These are phyloP conservation scores for Phlogophora meticulosa DNA, from an alignment of 2,888 invertebrate genomes.

Conservation along the genomic window DNA sequence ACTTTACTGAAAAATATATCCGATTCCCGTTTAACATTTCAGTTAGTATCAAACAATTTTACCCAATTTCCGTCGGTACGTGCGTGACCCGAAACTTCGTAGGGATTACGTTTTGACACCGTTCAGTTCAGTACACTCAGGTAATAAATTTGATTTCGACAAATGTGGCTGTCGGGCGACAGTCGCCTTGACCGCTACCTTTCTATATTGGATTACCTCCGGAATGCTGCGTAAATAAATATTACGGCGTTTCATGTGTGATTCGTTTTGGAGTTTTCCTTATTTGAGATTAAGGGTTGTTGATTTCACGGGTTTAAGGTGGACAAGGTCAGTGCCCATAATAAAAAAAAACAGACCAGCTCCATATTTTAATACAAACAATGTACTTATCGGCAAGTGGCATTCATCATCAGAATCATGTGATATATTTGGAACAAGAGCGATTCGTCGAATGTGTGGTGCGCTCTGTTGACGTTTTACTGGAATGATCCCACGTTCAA, in stretches of 20 bases:
- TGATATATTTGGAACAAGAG: no score
- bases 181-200: constrained; percentile 65
- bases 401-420: no score
- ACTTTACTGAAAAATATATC: neutral
- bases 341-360: no score
- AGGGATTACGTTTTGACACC: constrained; percentile 70
- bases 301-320: constrained; percentile 19
- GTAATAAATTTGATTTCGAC: constrained; percentile 69
- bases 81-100: constrained; percentile 61
- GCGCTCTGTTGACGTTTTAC: no score
- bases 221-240: constrained; percentile 57
- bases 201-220: constrained; percentile 64
- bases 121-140: constrained; percentile 68
- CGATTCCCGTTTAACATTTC: constrained; percentile 25
- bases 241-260: constrained; percentile 49
- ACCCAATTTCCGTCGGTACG: constrained; percentile 32
- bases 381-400: no score
- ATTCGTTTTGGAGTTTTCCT: constrained; percentile 46
- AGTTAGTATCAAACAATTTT: constrained; percentile 43
- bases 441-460: no score
- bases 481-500: no score
- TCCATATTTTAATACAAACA: no score
- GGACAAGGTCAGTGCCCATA: constrained; percentile 7
- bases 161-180: constrained; percentile 60
- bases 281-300: constrained; percentile 42